A percentile compares a stretch with the other conserved stretches of the same genome.
Conservation (phyloP, 2,113 vertebrate genomes). For the Chloropsis hardwickii region DNA sequence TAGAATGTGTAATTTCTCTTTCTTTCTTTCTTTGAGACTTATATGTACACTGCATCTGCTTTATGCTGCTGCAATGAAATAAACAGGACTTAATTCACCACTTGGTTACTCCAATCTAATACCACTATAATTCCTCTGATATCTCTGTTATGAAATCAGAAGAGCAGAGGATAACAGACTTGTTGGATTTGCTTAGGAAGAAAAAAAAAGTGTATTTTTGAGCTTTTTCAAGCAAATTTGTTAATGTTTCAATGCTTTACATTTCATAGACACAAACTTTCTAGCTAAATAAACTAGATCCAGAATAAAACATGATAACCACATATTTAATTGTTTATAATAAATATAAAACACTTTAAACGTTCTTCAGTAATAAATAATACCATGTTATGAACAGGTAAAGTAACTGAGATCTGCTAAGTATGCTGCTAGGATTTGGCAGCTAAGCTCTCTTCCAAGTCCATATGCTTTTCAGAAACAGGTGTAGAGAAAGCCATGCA, state of each 20-base stretch:
- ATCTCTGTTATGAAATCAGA: not conserved
- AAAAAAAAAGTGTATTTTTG: fast-evolving
- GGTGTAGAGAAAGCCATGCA: not conserved
- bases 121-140: not conserved
- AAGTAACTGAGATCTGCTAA: not conserved
- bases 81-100: not conserved
- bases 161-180: not conserved
- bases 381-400: not conserved
- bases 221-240: not conserved
- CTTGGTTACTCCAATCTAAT: not conserved
- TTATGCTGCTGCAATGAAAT: not conserved
- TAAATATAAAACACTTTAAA: not conserved
- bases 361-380: not conserved
- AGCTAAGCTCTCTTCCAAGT: not conserved
- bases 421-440: not conserved
- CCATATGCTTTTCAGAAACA: not conserved
- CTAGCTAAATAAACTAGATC: not conserved
- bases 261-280: not conserved
- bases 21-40: not conserved
- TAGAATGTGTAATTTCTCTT: not conserved
- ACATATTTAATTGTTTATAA: not conserved
- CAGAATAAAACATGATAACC: not conserved
- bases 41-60: not conserved
- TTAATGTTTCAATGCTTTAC: not conserved
- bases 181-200: not conserved